A percentile compares a stretch with the other conserved stretches of the same genome.
Evolutionary conservation across 2,888 invertebrate genomes (phyloP).

Genomic region (Volucella inflata): DNA sequence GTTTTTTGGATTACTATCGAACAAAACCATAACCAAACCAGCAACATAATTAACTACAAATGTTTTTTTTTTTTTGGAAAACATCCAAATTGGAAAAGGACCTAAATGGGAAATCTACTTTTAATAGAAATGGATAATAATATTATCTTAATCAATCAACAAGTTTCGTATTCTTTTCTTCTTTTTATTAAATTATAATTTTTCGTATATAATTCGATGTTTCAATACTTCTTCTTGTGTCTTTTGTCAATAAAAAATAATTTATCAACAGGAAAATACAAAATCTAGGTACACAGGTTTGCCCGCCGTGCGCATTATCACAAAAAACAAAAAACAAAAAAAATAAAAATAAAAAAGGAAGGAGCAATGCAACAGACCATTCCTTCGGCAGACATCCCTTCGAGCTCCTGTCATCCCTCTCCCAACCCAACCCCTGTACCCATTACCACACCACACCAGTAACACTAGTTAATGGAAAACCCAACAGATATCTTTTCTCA

Average conservation of each 20-base stretch:
- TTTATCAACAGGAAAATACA: constrained; percentile 50
- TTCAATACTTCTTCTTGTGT: too few species aligned
- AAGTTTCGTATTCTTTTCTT: too few species aligned
- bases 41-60: too few species aligned
- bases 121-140: too few species aligned
- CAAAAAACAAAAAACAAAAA: constrained; percentile 46
- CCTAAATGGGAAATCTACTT: too few species aligned
- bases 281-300: constrained; percentile 72
- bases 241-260: constrained; percentile 8
- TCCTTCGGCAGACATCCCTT: constrained; percentile 55
- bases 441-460: background rate
- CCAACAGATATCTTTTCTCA: constrained; percentile 51
- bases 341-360: constrained; percentile 41
- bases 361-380: constrained; percentile 74
- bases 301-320: constrained; percentile 74
- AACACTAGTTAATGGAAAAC: constrained; percentile 59
- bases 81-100: too few species aligned
- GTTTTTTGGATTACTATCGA: too few species aligned
- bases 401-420: constrained; percentile 4
- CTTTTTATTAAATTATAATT: too few species aligned
- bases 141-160: too few species aligned
- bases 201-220: too few species aligned
- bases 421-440: constrained; percentile 17
- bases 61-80: too few species aligned
- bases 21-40: too few species aligned